Evolutionary conservation across 2,113 vertebrate species (phyloP), one percentile per base, ranked within the genome.

Genomic region (Gnathonemus longibarbis): DNA sequence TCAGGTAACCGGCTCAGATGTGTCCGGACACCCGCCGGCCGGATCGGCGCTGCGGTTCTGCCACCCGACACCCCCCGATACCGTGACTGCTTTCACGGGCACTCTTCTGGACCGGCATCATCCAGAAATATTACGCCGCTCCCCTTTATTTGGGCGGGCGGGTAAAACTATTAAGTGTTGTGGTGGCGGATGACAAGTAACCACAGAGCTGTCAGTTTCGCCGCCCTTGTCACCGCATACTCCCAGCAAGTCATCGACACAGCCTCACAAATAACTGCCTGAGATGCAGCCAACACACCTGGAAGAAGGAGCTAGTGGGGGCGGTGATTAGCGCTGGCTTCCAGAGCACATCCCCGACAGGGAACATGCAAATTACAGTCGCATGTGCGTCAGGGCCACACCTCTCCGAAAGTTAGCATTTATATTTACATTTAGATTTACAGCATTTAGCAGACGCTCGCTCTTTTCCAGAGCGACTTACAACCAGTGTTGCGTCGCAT

Each of bases 161-260:
- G 95, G 94, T 94, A 94, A 96, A 96, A 95, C 96, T 96, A 95
- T 96, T 96, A 96, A 95, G 94, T 92, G 91, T 45, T 94, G 96
- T 95, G 95, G 97, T 94, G 94, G 94, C 93, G 94, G 94, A 70
- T 96, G 96, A 96, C 97, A 97, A 95, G 94, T 96, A 95, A 95
- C 95, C 94, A 94, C 90, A 89, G 93, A 94, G 94, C 94, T 96
- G 96, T 96, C 96, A 95, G 93, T 94, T 94, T 91, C 90, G 88
- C 94, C 95, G 95, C 95, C 92, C 93, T 94, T 96, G 96, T 94
- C 95, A 96, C 95, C 96, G 95, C 94, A 93, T 96, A 96, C 95
- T 95, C 93, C 93, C 94, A 39, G 74, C 74, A 42, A 95, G 90
- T 24, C 91, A 93, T 94, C 92, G 84, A 89, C 93, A 80, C 91